Conservation (phyloP, 2,888 invertebrate genomes). For the Neoascia interrupta region DNA sequence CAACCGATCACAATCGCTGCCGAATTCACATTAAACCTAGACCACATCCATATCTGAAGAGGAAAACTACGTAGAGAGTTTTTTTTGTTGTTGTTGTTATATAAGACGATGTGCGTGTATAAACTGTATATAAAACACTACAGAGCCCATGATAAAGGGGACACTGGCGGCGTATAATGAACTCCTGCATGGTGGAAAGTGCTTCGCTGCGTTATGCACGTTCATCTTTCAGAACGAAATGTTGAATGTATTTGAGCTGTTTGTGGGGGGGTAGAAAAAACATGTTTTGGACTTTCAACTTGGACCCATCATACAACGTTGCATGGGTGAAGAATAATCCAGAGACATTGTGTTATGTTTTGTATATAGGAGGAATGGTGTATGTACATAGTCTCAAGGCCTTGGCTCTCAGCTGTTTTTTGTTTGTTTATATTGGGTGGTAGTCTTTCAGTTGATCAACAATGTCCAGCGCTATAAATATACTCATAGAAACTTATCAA, state of each 20-base stretch:
- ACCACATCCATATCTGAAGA: conserved; percentile 15
- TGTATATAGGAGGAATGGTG: neutral
- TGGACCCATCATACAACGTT: too few relatives aligned
- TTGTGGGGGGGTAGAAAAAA: neutral
- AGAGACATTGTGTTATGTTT: neutral
- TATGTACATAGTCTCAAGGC: neutral
- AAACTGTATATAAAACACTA: conserved; percentile 9
- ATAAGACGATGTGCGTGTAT: conserved; percentile 21
- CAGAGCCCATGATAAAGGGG: conserved; percentile 11
- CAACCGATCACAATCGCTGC: conserved; percentile 39
- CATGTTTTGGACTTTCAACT: conserved; percentile 11
- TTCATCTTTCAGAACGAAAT: conserved; percentile 25
- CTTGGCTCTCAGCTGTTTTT: conserved; percentile 37
- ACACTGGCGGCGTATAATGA: neutral
- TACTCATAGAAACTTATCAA: too few relatives aligned
- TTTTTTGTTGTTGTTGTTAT: too few relatives aligned
- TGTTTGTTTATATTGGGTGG: conserved; percentile 24
- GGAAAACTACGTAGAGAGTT: conserved; percentile 30
- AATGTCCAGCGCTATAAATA: too few relatives aligned
- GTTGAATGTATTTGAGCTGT: neutral
- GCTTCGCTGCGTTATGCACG: conserved; percentile 26
- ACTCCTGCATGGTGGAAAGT: conserved; percentile 18
- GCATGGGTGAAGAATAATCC: neutral
- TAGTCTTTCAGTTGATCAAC: neutral
- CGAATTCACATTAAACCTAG: conserved; percentile 27